Evolutionary conservation across 2,797 vertebrate species (phyloP).

Genomic region (Hafferia zeledoni): DNA sequence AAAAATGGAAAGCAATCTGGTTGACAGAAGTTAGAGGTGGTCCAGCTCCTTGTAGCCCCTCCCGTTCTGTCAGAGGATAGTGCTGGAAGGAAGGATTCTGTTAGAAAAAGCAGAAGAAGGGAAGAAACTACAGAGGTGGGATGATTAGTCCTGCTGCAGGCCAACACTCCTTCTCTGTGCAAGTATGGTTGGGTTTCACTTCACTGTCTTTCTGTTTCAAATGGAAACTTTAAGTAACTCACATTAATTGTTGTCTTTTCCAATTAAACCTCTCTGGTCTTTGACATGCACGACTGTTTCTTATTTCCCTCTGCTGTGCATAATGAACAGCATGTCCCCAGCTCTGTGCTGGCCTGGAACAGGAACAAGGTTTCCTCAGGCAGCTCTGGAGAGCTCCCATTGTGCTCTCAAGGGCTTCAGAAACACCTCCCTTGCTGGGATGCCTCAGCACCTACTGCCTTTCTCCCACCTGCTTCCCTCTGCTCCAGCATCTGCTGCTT

Average conservation of each 20-base stretch:
- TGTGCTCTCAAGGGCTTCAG: not conserved
- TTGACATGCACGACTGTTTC: conserved; percentile 6
- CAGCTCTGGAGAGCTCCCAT: not conserved
- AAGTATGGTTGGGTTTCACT: not conserved
- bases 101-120: not conserved
- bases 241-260: conserved; percentile 20
- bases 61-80: not conserved
- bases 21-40: not conserved
- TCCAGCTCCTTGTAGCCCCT: not conserved
- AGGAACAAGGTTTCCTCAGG: not conserved
- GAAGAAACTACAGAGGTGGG: not conserved
- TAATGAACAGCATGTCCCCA: not conserved
- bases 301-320: not conserved
- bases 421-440: not conserved
- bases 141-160: not conserved
- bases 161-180: not conserved
- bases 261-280: conserved; percentile 40
- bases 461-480: not conserved
- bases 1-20: not conserved
- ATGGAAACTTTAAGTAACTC: conserved; percentile 27
- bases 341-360: not conserved
- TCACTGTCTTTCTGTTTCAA: not conserved
- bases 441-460: not conserved
- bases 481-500: not conserved
- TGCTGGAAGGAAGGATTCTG: not conserved